A percentile compares a stretch with the other conserved stretches of the same genome.
Conservation (phyloP, 2,113 vertebrate species). For the Epinephelus fuscoguttatus region DNA sequence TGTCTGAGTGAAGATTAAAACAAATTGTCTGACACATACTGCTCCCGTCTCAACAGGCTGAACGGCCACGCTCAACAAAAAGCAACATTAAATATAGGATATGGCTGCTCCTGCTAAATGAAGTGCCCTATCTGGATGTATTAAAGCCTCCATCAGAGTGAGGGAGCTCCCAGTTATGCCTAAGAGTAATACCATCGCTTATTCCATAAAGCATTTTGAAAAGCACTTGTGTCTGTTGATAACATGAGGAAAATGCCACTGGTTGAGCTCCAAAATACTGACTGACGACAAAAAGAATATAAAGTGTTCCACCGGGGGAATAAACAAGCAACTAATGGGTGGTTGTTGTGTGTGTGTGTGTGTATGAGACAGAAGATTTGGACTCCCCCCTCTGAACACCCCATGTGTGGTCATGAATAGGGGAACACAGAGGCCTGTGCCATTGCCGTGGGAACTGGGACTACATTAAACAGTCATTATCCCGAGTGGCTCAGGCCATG, state of each 20-base stretch:
- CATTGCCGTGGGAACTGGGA: constrained; percentile 78
- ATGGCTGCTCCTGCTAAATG: constrained; percentile 13
- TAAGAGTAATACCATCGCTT: constrained; percentile 10
- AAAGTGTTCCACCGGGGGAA: constrained; percentile 46
- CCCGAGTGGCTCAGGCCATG: constrained; percentile 61
- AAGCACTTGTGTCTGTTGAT: constrained; percentile 50
- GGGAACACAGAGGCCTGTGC: constrained; percentile 50
- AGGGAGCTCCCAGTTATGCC: constrained; percentile 24
- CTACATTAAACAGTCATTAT: constrained; percentile 81
- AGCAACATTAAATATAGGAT: constrained; percentile 17
- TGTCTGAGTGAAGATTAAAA: constrained; percentile 62
- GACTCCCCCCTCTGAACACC: constrained; percentile 45
- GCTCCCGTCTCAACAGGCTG: constrained; percentile 12
- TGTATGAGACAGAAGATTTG: constrained; percentile 39
- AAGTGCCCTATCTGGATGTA: constrained; percentile 28
- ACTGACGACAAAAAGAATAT: constrained; percentile 21
- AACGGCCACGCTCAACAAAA: constrained; percentile 32
- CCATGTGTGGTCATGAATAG: constrained; percentile 73
- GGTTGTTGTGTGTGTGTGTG: constrained; percentile 46
- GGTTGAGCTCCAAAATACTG: constrained; percentile 57
- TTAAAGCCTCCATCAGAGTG: neutral
- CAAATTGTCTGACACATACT: constrained; percentile 35
- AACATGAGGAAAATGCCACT: constrained; percentile 52
- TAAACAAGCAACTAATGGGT: constrained; percentile 61
- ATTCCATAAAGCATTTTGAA: constrained; percentile 41